A percentile compares a stretch with the other conserved stretches of the same genome.
Evolutionary conservation across 2,888 invertebrate genomes (phyloP).

Genomic region (Erynnis tages): DNA sequence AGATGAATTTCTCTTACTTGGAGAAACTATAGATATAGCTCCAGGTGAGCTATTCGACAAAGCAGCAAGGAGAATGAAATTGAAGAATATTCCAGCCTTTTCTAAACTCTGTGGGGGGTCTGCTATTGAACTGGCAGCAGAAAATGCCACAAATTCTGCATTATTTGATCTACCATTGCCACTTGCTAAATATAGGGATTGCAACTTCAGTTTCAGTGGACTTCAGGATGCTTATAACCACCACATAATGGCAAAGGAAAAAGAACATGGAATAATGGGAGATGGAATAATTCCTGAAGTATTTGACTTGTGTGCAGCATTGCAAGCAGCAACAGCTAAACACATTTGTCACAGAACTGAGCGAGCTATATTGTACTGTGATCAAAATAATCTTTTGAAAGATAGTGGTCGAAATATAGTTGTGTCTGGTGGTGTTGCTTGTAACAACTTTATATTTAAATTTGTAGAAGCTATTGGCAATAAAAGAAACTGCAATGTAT

Average conservation of each 20-base stretch:
- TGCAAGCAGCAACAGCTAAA: slow-evolving; percentile 87
- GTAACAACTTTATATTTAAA: slow-evolving; percentile 90
- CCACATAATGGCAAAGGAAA: slow-evolving; percentile 82
- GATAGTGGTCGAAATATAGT: slow-evolving; percentile 83
- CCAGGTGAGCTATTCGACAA: slow-evolving; percentile 98
- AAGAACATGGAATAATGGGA: slow-evolving; percentile 77
- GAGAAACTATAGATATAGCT: slow-evolving; percentile 90
- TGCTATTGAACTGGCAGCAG: slow-evolving; percentile 92
- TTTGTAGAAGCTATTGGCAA: slow-evolving; percentile 86
- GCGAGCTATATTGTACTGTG: slow-evolving; percentile 89
- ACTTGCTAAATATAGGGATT: slow-evolving; percentile 84
- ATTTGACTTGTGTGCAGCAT: slow-evolving; percentile 92
- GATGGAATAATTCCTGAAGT: slow-evolving; percentile 88
- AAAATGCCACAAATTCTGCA: slow-evolving; percentile 82
- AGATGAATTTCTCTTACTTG: slow-evolving; percentile 89
- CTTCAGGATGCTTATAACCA: slow-evolving; percentile 83
- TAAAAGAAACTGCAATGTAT: slow-evolving; percentile 83
- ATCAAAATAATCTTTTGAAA: slow-evolving; percentile 80
- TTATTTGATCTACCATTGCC: slow-evolving; percentile 86
- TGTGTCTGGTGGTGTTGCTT: slow-evolving; percentile 98
- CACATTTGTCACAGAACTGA: slow-evolving; percentile 92
- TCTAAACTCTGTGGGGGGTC: slow-evolving; percentile 89
- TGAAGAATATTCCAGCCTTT: slow-evolving; percentile 89
- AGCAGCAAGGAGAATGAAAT: slow-evolving; percentile 91
- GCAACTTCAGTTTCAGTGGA: slow-evolving; percentile 96